Evolutionary conservation across 2,888 invertebrate species (phyloP).

Genomic region (Entomobrya proxima): DNA sequence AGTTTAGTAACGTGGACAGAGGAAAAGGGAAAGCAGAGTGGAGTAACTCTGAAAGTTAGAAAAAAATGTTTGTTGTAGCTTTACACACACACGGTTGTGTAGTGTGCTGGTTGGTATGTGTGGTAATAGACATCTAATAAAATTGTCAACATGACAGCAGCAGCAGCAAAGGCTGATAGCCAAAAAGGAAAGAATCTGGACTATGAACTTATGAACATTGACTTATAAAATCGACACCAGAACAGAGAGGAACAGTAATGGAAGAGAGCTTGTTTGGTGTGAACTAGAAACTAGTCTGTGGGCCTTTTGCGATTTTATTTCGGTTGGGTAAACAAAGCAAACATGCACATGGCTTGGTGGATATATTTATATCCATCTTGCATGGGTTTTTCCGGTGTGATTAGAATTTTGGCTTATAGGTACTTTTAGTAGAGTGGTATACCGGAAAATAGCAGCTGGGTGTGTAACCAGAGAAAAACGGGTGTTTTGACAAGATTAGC

Average conservation of each 20-base stretch:
- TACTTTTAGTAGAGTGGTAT: background rate
- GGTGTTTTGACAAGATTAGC: slow-evolving; percentile 20
- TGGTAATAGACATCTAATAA: slow-evolving; percentile 59
- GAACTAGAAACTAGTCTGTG: too few species aligned
- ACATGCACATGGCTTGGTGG: background rate
- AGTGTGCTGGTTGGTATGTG: background rate
- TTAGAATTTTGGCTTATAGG: slow-evolving; percentile 26
- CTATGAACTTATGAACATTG: too few species aligned
- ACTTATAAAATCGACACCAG: slow-evolving; percentile 59
- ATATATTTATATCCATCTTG: slow-evolving; percentile 2
- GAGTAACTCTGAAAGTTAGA: background rate
- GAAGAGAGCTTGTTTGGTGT: too few species aligned
- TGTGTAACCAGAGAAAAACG: background rate
- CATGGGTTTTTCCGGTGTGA: slow-evolving; percentile 52
- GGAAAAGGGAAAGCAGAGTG: background rate
- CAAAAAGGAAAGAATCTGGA: slow-evolving; percentile 55
- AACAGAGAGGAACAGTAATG: too few species aligned
- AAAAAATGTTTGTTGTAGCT: slow-evolving; percentile 37
- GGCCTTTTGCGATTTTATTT: slow-evolving; percentile 49
- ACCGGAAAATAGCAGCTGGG: background rate
- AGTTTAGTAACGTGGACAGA: slow-evolving; percentile 28
- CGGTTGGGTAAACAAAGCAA: slow-evolving; percentile 10
- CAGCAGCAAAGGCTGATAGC: slow-evolving; percentile 56
- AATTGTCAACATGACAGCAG: slow-evolving; percentile 61
- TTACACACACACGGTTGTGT: background rate